Base-by-base conservation (phyloP, 2,888 invertebrate genomes). In the Sycophila texana region DNA sequence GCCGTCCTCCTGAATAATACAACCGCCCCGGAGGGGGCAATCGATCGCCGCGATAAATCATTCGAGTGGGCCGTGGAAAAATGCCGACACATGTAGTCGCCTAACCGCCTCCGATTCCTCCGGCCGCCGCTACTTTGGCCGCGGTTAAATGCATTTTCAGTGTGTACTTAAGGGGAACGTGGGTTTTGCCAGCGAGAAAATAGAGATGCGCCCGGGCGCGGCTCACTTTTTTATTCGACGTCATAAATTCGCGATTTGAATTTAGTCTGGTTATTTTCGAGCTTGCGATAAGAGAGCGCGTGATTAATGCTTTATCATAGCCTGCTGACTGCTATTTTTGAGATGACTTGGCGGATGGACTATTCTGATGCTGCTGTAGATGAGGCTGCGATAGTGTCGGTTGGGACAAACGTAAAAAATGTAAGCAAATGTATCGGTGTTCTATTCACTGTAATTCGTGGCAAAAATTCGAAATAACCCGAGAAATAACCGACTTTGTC, bases 11-110 rank as follows among this genome's bases (percentile, higher is more conserved):
- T 78, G 70, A 74, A 79, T 71, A 74, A 79, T 67, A 72, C 63
- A 67, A 30, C 26, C 49, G 57, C 26, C 30, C 39, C 5, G n/a
- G 4, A 12, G 26, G 18, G 7, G 14, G 14, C 18, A 55, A 39
- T 65, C 13, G 20, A 60, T 51, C 47, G 20, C 47, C n/a, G 55
- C 60, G 47, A 78, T 78, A 78, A 78, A 78, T 78, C 74, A 78
- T 74, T 78, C 61, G 60, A 58, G 22, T 18, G 16, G 51, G 67
- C 49, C 18, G n/a, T 5, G n/a, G 58, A 79, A 74, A 75, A 75
- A 74, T 79, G 16, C 30, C 53, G 61, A 67, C 61, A 72, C 58
- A 30, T 73, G 58, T 72, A 72, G 55, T 47, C 26, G 7, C 55
- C 18, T 55, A 72, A 39, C 47, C 26, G 7, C 55, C 18, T 55